phyloP scores from a whole-genome alignment of 2,888 invertebrate species.

The Clanis bilineata region DNA sequence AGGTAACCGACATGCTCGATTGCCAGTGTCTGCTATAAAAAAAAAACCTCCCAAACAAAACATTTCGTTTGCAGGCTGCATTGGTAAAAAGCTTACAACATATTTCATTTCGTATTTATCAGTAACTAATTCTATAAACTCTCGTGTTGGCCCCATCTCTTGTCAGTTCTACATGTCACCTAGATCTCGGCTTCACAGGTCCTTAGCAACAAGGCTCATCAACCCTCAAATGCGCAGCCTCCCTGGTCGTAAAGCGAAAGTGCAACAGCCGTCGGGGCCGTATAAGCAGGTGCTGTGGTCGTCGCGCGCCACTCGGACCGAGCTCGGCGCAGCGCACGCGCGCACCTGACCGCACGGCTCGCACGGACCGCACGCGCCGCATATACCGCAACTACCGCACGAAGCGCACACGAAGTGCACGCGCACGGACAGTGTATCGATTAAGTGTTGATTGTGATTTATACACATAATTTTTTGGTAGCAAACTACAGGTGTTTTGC shows the following conservation, averaged over 20 bases:
- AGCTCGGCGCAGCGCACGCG: constrained; percentile 56
- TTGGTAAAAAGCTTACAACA: too few species aligned
- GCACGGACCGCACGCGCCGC: constrained; percentile 21
- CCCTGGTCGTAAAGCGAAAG: constrained; percentile 57
- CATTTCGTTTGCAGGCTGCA: too few species aligned
- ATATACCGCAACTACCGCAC: constrained; percentile 22
- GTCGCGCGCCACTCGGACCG: constrained; percentile 62
- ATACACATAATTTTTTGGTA: background rate
- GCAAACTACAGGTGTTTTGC: background rate
- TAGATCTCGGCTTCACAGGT: background rate
- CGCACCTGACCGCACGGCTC: constrained; percentile 26
- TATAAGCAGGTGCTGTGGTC: constrained; percentile 62
- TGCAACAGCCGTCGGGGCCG: constrained; percentile 57
- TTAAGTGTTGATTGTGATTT: constrained; percentile 13
- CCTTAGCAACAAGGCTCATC: constrained; percentile 16
- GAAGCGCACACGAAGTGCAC: background rate
- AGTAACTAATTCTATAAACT: too few species aligned
- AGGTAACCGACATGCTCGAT: too few species aligned
- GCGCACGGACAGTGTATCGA: constrained; percentile 4
- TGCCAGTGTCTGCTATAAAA: too few species aligned
- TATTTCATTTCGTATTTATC: too few species aligned
- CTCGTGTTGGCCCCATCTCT: background rate
- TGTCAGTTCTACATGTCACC: background rate
- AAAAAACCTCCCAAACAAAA: too few species aligned
- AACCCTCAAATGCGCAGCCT: constrained; percentile 18